phyloP scores from a whole-genome alignment of 2,113 vertebrate genomes.

The Nettapus auritus region DNA sequence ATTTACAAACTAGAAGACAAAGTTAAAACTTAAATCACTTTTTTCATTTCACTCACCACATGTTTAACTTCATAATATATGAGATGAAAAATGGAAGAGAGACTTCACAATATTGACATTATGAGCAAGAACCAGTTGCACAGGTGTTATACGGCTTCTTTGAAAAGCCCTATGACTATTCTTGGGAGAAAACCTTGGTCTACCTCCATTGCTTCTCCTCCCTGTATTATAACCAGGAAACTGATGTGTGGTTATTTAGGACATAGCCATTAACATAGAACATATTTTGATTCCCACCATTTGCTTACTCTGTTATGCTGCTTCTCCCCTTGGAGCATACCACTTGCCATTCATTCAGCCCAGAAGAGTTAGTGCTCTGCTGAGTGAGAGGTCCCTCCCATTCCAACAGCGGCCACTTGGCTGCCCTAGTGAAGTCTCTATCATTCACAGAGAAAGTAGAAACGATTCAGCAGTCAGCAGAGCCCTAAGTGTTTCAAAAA shows the following conservation, averaged over 20 bases:
- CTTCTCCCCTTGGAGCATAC: not conserved
- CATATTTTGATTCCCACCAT: not conserved
- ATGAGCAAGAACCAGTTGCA: too few relatives aligned
- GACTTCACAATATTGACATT: too few relatives aligned
- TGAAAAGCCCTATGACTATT: not conserved
- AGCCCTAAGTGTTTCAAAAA: constrained; percentile 19
- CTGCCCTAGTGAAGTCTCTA: not conserved
- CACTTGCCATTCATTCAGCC: not conserved
- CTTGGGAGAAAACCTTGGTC: not conserved
- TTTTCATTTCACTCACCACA: too few relatives aligned
- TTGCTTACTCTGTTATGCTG: not conserved
- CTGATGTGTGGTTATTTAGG: not conserved
- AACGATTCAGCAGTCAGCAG: constrained; percentile 25
- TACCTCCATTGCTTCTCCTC: not conserved
- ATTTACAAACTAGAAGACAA: too few relatives aligned
- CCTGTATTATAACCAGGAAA: not conserved
- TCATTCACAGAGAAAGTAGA: not conserved
- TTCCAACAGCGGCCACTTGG: not conserved
- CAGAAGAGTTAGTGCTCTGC: not conserved
- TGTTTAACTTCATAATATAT: too few relatives aligned
- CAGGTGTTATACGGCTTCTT: not conserved
- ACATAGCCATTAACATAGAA: not conserved
- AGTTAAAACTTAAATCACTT: too few relatives aligned
- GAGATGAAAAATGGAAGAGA: too few relatives aligned
- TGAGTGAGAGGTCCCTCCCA: not conserved